Conservation (phyloP, 2,888 invertebrate species). For the Notodonta dromedarius region DNA sequence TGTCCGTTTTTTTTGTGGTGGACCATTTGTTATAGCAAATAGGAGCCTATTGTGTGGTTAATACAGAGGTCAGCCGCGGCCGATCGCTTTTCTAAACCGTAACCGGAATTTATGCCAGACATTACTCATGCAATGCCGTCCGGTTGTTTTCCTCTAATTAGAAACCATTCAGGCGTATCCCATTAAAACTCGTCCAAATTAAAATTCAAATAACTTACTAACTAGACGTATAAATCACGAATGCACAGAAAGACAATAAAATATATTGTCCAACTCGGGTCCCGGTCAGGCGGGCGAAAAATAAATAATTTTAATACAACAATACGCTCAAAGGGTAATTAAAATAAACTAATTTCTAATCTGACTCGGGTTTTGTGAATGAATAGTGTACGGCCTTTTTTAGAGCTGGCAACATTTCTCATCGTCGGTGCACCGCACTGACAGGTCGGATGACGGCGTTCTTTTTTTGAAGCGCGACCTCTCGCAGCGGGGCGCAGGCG, state of each 20-base stretch:
- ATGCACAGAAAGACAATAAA: constrained; percentile 78
- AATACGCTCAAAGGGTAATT: constrained; percentile 78
- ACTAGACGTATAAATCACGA: constrained; percentile 82
- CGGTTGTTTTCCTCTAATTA: constrained; percentile 82
- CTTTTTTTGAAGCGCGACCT: constrained; percentile 76
- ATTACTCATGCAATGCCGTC: constrained; percentile 73
- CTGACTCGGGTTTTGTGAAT: constrained; percentile 75
- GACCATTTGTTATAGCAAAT: constrained; percentile 75
- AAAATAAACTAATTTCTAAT: constrained; percentile 83
- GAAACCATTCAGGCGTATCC: constrained; percentile 80
- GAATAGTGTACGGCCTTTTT: constrained; percentile 68
- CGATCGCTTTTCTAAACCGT: constrained; percentile 69
- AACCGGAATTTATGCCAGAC: constrained; percentile 79
- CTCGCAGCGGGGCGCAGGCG: constrained; percentile 71
- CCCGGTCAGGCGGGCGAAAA: constrained; percentile 52
- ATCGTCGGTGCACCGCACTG: constrained; percentile 73
- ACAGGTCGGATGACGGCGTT: constrained; percentile 76
- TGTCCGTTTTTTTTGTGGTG: constrained; percentile 64
- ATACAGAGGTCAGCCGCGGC: constrained; percentile 55
- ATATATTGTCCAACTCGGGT: constrained; percentile 76
- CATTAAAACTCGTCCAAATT: constrained; percentile 83
- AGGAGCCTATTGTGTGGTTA: constrained; percentile 62
- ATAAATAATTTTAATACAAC: constrained; percentile 78
- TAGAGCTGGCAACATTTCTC: constrained; percentile 75
- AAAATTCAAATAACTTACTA: constrained; percentile 84